These are phyloP conservation scores for Onthophagus sagittarius DNA, from an alignment of 2,888 invertebrate genomes.

Conservation along the genomic window DNA sequence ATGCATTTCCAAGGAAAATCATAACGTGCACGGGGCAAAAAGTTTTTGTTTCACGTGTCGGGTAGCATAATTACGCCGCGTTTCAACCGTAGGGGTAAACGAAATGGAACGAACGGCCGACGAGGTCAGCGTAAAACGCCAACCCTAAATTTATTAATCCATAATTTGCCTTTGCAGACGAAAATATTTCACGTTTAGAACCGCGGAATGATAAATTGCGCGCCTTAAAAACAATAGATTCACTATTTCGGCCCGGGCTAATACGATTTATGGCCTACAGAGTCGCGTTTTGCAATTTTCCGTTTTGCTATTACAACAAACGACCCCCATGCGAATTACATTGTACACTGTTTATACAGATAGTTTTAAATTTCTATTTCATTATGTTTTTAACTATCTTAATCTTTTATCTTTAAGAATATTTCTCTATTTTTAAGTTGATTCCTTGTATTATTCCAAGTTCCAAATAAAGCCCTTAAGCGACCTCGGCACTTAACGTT, in stretches of 20 bases:
- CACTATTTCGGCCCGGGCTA: background rate
- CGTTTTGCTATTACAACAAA: background rate
- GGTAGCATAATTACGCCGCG: background rate
- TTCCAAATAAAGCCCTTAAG: slow-evolving; percentile 16
- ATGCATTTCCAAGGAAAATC: background rate
- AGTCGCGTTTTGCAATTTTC: background rate
- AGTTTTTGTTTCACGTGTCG: background rate
- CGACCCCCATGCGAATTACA: background rate
- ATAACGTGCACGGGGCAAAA: background rate
- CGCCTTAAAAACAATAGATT: background rate
- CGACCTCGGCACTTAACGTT: slow-evolving; percentile 4
- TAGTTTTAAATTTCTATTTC: background rate
- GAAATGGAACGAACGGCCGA: background rate
- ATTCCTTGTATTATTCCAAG: slow-evolving; percentile 15
- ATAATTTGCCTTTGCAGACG: background rate
- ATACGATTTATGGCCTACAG: background rate
- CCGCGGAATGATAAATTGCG: background rate
- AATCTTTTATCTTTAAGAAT: background rate
- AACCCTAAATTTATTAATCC: background rate
- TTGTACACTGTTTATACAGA: background rate
- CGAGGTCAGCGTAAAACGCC: background rate
- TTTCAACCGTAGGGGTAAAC: background rate
- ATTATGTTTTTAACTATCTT: background rate
- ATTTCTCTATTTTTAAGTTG: background rate
- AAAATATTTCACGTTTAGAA: background rate